phyloP scores from a whole-genome alignment of 2,113 vertebrate genomes.

The Scytalopus superciliaris region DNA sequence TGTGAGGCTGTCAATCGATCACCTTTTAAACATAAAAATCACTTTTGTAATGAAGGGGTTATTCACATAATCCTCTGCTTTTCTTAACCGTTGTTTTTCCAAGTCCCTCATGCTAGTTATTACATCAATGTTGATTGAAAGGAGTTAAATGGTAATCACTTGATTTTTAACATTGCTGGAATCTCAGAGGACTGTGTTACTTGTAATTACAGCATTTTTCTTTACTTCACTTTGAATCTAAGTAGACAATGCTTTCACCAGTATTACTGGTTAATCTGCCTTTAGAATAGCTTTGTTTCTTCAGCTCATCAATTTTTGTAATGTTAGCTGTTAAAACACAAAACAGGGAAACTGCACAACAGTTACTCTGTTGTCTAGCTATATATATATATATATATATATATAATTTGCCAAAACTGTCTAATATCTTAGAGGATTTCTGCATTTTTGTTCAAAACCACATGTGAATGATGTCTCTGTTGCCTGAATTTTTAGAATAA shows the following conservation, averaged over 20 bases:
- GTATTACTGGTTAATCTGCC: neutral
- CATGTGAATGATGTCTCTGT: neutral
- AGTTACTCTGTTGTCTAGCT: neutral
- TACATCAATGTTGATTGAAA: constrained; percentile 54
- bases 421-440: neutral
- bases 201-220: constrained; percentile 54
- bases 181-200: constrained; percentile 41
- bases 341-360: neutral
- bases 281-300: constrained; percentile 41
- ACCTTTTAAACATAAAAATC: neutral
- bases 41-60: neutral
- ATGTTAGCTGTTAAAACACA: neutral
- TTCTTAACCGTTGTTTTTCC: constrained; percentile 24
- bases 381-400: neutral
- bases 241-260: neutral
- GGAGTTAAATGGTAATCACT: constrained; percentile 41
- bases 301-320: neutral
- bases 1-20: neutral
- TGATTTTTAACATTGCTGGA: constrained; percentile 26
- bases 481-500: constrained; percentile 4
- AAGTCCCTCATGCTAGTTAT: neutral
- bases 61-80: neutral
- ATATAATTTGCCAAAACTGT: neutral
- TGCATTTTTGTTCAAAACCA: constrained; percentile 28
- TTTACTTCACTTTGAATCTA: constrained; percentile 14